Base-by-base conservation (phyloP, 2,888 invertebrate genomes). In the Tenodera sinensis region DNA sequence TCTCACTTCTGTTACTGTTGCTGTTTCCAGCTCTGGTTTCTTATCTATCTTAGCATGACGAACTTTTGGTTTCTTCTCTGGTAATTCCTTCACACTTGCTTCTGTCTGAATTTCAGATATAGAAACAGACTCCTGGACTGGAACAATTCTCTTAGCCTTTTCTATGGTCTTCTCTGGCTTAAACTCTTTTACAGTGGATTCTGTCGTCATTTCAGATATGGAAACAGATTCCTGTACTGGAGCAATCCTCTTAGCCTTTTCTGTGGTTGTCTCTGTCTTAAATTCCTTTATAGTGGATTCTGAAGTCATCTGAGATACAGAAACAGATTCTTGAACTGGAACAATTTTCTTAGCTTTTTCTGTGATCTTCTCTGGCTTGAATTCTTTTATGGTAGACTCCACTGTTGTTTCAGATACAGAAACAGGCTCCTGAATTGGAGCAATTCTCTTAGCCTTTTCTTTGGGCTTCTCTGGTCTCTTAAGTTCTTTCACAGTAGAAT, bases 21-120 rank as follows among this genome's bases (percentile, higher is more conserved):
- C 93, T 83, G 92, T 92, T 89, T 94, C 94, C 93, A 90, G 81
- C 30, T 89, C 81, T 84, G 89, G 88, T 89, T 90, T 90, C 89
- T 91, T 90, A 47, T 91, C 90, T 87, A 89, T 83, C 89, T 90
- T 90, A 7, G 90, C 90, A 27, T 83, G 89, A 25, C 90, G 83
- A 0, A 93, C 90, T 30, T 93, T 93, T 15, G 87, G 85, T 83
- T 90, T 90, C 86, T 90, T 90, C n/a, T 90, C 88, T 20, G 89
- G 85, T 6, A 91, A 89, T 89, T 92, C 91, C 85, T 92, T 91
- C 84, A 91, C 90, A 91, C 93, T 94, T 93, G 95, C 93, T 92
- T 95, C 95, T 25, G 95, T 94, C 88, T 94, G 94, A 90, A 94
- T 93, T 92, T 96, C 95, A 15, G 95, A 94, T 1, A 95, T 94